Base-by-base conservation (phyloP, 2,797 vertebrate species). In the Enteromius fasciolatus region DNA sequence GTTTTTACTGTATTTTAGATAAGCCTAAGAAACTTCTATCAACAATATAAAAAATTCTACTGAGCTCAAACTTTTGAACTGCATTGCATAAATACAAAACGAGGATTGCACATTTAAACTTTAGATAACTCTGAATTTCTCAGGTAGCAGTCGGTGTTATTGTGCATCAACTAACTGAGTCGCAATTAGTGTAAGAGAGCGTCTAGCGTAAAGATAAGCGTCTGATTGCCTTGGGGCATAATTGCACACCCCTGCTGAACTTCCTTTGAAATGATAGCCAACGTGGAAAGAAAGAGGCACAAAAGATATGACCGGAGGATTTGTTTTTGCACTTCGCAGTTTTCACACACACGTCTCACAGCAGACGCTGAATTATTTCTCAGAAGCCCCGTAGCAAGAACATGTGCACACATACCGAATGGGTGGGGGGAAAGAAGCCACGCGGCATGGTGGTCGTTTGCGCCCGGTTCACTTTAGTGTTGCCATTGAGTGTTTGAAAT, bases 401-500 rank as follows among this genome's bases (percentile, higher is more conserved):
- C 46, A 28, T 39, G 39, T 12, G 36, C 68, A 69, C 50, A 44
- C 31, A 25, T 66, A 61, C 14, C 1, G n/a, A 78, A 74, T 46
- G 48, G 72, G 63, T 4, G 78, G 50, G 78, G 50, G 72, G 39
- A 52, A 28, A 64, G 36, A 54, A 48, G 48, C 18, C 66, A 76
- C 44, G 14, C 77, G 12, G 12, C 39, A 54, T 75, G 64, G 33
- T 5, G 11, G 64, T 76, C 23, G 14, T 63, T 72, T 78, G 63
- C 36, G n/a, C 50, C 28, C 4, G 5, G 23, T 59, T 80, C 20
- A 48, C 78, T n/a, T 44, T 15, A 25, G 28, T 69, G 80, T 80
- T 80, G 31, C 70, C 48, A 78, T 59, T n/a, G 69, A 87, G 73
- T 81, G 84, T 87, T 85, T 81, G 84, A 85, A 84, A 87, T 85